These are phyloP conservation scores for Acanthornis magna DNA, from an alignment of 2,797 vertebrate species.

Conservation along the genomic window DNA sequence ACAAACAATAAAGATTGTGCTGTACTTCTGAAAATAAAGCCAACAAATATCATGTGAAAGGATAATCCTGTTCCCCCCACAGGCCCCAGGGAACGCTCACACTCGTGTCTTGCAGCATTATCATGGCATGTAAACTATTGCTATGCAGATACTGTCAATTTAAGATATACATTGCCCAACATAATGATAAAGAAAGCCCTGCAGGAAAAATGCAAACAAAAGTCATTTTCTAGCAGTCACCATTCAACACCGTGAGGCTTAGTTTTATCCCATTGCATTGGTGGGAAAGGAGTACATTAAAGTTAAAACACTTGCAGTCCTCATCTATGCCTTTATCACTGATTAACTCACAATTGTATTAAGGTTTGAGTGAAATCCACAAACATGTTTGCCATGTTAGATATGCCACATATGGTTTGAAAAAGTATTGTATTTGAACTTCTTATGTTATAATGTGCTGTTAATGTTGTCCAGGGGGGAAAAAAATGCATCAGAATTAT, in stretches of 20 bases:
- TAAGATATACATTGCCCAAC: not conserved
- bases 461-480: not conserved
- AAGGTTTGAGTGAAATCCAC: not conserved
- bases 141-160: not conserved
- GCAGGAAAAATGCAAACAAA: not conserved
- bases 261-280: not conserved
- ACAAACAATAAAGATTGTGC: not conserved
- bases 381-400: not conserved
- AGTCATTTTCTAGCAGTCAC: not conserved
- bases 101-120: not conserved
- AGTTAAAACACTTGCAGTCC: not conserved
- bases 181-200: not conserved
- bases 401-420: not conserved
- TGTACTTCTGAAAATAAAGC: not conserved
- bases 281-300: not conserved
- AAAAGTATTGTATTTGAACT: not conserved
- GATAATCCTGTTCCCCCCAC: not conserved
- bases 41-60: not conserved
- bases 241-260: not conserved
- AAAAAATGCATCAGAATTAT: not conserved
- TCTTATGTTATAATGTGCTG: not conserved
- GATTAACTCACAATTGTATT: not conserved
- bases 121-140: not conserved
- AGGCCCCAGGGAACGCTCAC: not conserved
- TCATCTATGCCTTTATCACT: not conserved